phyloP scores from a whole-genome alignment of 1,140 invertebrate species.

The Bombus pascuorum region DNA sequence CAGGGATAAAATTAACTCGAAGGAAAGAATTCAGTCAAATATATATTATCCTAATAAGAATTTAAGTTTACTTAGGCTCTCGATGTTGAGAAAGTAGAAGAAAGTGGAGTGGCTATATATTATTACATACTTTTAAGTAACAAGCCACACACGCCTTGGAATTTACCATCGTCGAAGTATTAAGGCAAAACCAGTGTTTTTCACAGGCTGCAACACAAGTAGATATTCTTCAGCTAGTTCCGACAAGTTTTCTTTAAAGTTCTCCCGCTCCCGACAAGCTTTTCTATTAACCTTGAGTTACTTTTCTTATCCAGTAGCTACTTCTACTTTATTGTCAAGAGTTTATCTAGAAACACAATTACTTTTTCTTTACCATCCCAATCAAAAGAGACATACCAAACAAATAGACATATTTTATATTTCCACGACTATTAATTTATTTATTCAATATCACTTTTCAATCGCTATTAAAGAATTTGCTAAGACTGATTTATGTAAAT shows the following conservation, averaged over 20 bases:
- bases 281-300: conserved; percentile 25
- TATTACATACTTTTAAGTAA: neutral
- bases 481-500: no score
- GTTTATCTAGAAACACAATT: no score
- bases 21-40: neutral
- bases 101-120: neutral
- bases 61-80: no score
- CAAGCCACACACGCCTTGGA: neutral
- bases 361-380: no score
- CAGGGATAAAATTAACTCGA: neutral
- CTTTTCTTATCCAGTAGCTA: neutral
- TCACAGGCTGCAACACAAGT: neutral
- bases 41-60: no score
- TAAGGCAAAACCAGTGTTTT: neutral
- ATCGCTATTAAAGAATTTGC: no score
- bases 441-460: no score
- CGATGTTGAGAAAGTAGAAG: no score
- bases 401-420: no score
- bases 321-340: no score
- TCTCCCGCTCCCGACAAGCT: neutral
- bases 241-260: conserved; percentile 17
- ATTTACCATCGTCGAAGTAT: neutral
- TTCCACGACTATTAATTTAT: no score
- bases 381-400: no score
- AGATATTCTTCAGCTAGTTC: conserved; percentile 21